A percentile compares a stretch with the other conserved stretches of the same genome.
Conservation (phyloP, 2,888 invertebrate species). For the Agonopterix alstromeriana region DNA sequence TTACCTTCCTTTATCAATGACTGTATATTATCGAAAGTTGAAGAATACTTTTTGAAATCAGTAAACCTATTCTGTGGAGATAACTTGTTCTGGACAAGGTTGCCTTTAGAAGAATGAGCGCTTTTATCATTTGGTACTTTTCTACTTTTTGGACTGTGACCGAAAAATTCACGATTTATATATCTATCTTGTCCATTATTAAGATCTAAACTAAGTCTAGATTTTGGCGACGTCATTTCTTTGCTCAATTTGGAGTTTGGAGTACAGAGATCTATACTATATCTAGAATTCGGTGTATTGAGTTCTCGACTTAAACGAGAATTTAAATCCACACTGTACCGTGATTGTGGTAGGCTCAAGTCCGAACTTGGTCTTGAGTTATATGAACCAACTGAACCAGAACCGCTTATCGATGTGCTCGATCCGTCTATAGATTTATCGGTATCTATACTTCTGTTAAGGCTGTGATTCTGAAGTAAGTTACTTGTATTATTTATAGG, state of each 20-base stretch:
- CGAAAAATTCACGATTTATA: slow-evolving; percentile 61
- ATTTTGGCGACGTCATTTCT: slow-evolving; percentile 78
- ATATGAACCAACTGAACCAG: slow-evolving; percentile 74
- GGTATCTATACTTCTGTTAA: slow-evolving; percentile 64
- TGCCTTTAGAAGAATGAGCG: slow-evolving; percentile 35
- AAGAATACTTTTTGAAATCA: slow-evolving; percentile 83
- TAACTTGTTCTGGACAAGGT: slow-evolving; percentile 56
- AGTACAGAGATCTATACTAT: slow-evolving; percentile 81
- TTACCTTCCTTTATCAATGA: slow-evolving; percentile 84
- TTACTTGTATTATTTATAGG: slow-evolving; percentile 35
- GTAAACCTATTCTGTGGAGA: slow-evolving; percentile 75
- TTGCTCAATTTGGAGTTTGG: slow-evolving; percentile 76
- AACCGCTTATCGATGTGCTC: slow-evolving; percentile 68
- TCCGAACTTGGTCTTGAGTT: slow-evolving; percentile 80
- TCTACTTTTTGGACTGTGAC: slow-evolving; percentile 68
- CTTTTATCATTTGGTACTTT: slow-evolving; percentile 52
- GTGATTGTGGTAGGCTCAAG: slow-evolving; percentile 76
- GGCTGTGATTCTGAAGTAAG: slow-evolving; percentile 62
- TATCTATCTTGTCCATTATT: slow-evolving; percentile 73
- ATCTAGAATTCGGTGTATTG: slow-evolving; percentile 79
- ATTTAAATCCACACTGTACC: slow-evolving; percentile 75
- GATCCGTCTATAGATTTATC: slow-evolving; percentile 70
- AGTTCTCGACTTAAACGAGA: slow-evolving; percentile 76
- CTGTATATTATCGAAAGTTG: slow-evolving; percentile 86
- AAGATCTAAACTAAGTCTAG: slow-evolving; percentile 77